Evolutionary conservation across 2,797 vertebrate genomes (phyloP), one percentile per base, ranked within the genome.

Genomic region (Gastrophryne carolinensis): DNA sequence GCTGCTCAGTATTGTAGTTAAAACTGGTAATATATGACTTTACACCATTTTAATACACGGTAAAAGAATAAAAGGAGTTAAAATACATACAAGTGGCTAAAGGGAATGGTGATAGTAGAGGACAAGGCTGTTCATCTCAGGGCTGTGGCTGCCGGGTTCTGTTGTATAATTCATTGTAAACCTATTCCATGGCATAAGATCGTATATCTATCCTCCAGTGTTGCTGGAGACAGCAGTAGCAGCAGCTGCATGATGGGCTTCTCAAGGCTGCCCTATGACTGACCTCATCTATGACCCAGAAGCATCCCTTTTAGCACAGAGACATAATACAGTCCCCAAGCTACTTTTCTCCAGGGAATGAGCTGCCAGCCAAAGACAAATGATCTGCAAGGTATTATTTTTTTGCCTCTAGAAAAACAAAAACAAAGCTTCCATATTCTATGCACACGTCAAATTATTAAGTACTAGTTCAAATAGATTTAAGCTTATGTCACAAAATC

Each of bases 261-360:
- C 68, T 60, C 50, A 41, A 66, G n/a, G 68, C 75, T 78, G 75
- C 68, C 75, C 75, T 60, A 60, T 65, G 61, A 17, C 41, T 78
- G 68, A 72, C 75, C 75, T 72, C 61, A 66, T 72, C 75, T 66
- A 27, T 78, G 68, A 78, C 68, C 75, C 75, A 72, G 75, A 72
- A 78, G 72, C 61, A 64, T 71, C 52, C 32, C 60, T 78, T 72
- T 78, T 72, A 78, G 62, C 68, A 78, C 23, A 32, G 30, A 78
- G 60, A 78, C 30, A 66, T 66, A 72, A 72, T 66, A 60, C 50
- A 30, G 32, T 78, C 75, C 75, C 68, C 30, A 72, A 61, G 68
- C 68, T 52, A 41, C 23, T 63, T 50, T 66, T 35, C 52, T 78
- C 68, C 30, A n/a, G 60, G 68, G 68, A 78, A 26, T 54, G 44